Evolutionary conservation across 2,888 invertebrate species (phyloP).

Genomic region (Drosophila histrio): DNA sequence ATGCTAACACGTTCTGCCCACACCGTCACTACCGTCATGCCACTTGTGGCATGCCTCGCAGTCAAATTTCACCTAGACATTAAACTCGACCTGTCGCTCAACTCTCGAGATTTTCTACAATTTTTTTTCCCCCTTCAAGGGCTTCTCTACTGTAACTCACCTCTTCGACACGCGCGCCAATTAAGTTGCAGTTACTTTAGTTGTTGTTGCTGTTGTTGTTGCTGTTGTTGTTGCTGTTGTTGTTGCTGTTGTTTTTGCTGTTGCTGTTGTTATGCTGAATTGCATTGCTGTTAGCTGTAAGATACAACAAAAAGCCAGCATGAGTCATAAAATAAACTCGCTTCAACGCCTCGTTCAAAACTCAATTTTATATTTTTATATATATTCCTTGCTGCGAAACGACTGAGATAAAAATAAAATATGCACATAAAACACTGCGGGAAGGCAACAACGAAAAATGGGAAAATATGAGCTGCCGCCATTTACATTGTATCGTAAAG

Average conservation of each 20-base stretch:
- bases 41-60: slow-evolving; percentile 76
- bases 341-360: slow-evolving; percentile 51
- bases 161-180: slow-evolving; percentile 68
- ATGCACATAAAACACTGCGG: slow-evolving; percentile 26
- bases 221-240: slow-evolving; percentile 5
- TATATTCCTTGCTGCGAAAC: not conserved
- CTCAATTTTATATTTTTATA: slow-evolving; percentile 11
- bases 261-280: slow-evolving; percentile 33
- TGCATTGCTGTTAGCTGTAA: slow-evolving; percentile 48
- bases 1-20: slow-evolving; percentile 45
- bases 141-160: slow-evolving; percentile 49
- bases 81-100: slow-evolving; percentile 19
- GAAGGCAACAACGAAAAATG: slow-evolving; percentile 8
- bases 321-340: slow-evolving; percentile 65
- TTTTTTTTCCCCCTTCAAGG: slow-evolving; percentile 20
- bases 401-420: slow-evolving; percentile 21
- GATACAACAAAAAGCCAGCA: slow-evolving; percentile 37
- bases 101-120: slow-evolving; percentile 21
- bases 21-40: too few species aligned
- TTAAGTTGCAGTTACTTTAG: slow-evolving; percentile 45
- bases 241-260: slow-evolving; percentile 24
- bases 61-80: slow-evolving; percentile 57
- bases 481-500: slow-evolving; percentile 54
- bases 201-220: slow-evolving; percentile 18
- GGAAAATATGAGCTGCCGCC: slow-evolving; percentile 15